Percentiles rank a stretch among this genome's conserved stretches.
phyloP scores from a whole-genome alignment of 2,797 vertebrate genomes.

The Triplophysa yarkandensis region DNA sequence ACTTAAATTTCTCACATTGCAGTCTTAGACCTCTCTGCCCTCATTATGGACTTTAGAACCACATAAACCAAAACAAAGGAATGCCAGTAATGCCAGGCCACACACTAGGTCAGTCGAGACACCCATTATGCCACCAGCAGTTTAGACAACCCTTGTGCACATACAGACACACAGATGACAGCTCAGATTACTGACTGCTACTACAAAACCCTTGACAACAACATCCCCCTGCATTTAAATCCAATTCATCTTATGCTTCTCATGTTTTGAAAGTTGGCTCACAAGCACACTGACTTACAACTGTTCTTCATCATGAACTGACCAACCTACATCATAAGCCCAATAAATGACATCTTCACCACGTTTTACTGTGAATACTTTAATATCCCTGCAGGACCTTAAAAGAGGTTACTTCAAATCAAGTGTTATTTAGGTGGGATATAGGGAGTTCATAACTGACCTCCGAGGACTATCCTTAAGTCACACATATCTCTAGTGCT shows the following conservation, averaged over 20 bases:
- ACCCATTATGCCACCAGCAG: constrained; percentile 64
- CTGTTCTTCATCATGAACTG: background rate
- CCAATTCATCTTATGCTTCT: background rate
- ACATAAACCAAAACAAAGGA: constrained; percentile 68
- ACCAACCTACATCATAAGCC: background rate
- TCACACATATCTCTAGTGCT: background rate
- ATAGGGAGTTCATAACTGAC: background rate
- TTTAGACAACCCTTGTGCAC: background rate
- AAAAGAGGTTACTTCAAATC: background rate
- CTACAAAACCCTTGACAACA: background rate
- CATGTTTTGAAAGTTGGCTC: background rate
- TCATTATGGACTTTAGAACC: constrained; percentile 50
- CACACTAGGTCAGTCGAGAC: constrained; percentile 53
- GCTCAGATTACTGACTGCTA: background rate
- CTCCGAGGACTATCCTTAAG: constrained; percentile 1
- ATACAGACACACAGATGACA: background rate
- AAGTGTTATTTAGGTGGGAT: background rate
- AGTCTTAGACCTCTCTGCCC: constrained; percentile 60
- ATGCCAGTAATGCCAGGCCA: constrained; percentile 65
- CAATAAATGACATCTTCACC: background rate
- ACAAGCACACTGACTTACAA: background rate
- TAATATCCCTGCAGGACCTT: constrained; percentile 23
- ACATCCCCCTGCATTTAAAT: background rate
- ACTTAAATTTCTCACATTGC: constrained; percentile 43
- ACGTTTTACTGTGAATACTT: background rate